A percentile compares a stretch with the other conserved stretches of the same genome.
phyloP scores from a whole-genome alignment of 2,797 vertebrate genomes.

The Lophotriccus pileatus region DNA sequence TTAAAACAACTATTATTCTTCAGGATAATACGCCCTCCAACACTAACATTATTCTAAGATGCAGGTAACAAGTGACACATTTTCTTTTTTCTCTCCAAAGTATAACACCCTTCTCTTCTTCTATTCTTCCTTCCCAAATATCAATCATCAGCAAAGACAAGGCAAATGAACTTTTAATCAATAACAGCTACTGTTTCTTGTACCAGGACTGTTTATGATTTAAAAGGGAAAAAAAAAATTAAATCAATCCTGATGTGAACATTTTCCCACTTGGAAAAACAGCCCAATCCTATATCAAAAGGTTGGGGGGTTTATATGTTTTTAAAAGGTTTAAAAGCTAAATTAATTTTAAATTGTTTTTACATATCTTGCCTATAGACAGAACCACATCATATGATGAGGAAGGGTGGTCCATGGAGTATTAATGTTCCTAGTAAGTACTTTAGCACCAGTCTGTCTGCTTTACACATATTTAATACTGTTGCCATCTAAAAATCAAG shows the following conservation, averaged over 20 bases:
- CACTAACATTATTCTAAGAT: slow-evolving; percentile 64
- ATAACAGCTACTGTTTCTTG: slow-evolving; percentile 82
- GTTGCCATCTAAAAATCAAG: slow-evolving; percentile 24
- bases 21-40: slow-evolving; percentile 37
- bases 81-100: slow-evolving; percentile 58
- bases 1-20: slow-evolving; percentile 55
- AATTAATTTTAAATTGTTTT: slow-evolving; percentile 69
- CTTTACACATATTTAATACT: slow-evolving; percentile 30
- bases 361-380: slow-evolving; percentile 43
- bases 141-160: slow-evolving; percentile 75
- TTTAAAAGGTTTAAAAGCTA: slow-evolving; percentile 64
- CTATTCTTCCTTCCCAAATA: slow-evolving; percentile 65
- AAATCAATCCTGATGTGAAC: slow-evolving; percentile 79
- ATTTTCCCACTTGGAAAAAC: slow-evolving; percentile 69
- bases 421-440: slow-evolving; percentile 26
- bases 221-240: slow-evolving; percentile 63
- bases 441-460: slow-evolving; percentile 57
- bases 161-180: slow-evolving; percentile 80
- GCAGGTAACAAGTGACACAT: slow-evolving; percentile 69
- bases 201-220: slow-evolving; percentile 78
- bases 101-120: slow-evolving; percentile 56
- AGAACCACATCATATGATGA: slow-evolving; percentile 28
- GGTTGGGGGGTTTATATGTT: slow-evolving; percentile 20
- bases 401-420: slow-evolving; percentile 25
- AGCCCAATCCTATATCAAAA: slow-evolving; percentile 63